A percentile compares a stretch with the other conserved stretches of the same genome.
phyloP scores from a whole-genome alignment of 2,113 vertebrate genomes.

The Malurus elegans region DNA sequence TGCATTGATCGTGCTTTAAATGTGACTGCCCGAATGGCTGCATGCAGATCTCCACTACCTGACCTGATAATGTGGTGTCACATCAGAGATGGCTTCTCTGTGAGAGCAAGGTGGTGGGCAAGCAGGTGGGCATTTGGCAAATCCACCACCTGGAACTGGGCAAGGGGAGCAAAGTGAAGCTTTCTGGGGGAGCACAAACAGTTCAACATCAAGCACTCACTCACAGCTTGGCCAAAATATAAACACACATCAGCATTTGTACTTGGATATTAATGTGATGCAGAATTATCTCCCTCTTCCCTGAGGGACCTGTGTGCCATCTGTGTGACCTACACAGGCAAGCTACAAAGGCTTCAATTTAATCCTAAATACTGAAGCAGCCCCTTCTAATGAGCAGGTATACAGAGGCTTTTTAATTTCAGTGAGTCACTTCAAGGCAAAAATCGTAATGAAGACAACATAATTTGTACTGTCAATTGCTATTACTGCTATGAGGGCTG shows the following conservation, averaged over 20 bases:
- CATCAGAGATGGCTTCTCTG: conserved; percentile 84
- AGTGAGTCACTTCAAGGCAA: not conserved
- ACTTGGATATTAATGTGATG: not conserved
- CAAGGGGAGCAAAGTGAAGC: conserved; percentile 77
- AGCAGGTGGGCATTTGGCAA: conserved; percentile 74
- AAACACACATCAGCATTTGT: not conserved
- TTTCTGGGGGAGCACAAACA: conserved; percentile 72
- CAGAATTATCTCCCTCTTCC: not conserved
- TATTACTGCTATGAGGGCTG: not conserved
- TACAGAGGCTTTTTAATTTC: not conserved
- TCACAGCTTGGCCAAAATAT: not conserved
- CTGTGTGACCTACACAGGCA: not conserved
- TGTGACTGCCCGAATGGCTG: not conserved
- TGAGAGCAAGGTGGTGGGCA: conserved; percentile 40
- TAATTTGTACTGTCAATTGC: not conserved
- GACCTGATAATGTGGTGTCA: conserved; percentile 84
- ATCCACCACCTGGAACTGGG: conserved; percentile 83
- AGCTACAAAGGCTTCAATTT: not conserved
- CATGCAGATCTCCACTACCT: rapidly evolving
- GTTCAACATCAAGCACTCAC: not conserved
- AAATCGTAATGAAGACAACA: not conserved
- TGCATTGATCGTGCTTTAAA: rapidly evolving
- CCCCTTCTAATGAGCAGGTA: not conserved
- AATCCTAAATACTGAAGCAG: not conserved
- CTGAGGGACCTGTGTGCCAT: not conserved